Evolutionary conservation across 2,888 invertebrate species (phyloP), one percentile per base, ranked within the genome.

Genomic region (Rapana venosa): DNA sequence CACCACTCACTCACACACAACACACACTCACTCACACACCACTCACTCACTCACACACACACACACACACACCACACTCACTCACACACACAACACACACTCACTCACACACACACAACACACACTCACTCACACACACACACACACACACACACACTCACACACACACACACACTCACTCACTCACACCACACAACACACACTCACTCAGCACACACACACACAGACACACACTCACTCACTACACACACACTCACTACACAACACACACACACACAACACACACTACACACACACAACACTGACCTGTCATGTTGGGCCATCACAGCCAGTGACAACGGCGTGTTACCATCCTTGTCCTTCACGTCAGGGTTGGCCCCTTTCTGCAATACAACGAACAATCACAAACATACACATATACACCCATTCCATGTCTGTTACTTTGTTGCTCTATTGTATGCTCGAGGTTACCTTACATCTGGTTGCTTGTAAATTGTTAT

Each of bases 341-440:
- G 95, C 8, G 96, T 96, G 92, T 96, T 96, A 30, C 96, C 96
- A 91, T 94, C 92, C 32, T 93, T 93, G 90, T 96, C 96, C 86
- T 93, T 92, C 0, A 89, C 83, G 83, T 96, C 94, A 0, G 95
- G 87, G 58, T 93, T 92, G 77, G 92, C 92, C 17, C 92, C 92
- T 92, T 93, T 93, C 94, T 94, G 92, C 20, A 66, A 47, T 47
- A 47, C 47, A 47, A 47, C 47, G 8, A 47, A 47, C 47, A 47
- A 88, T 47, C 30, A 79, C 20, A 35, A 0, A 32, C 35, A 35
- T 11, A 32, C 79, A 30, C n/a, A 11, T n/a, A n/a, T 26, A n/a
- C 74, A 74, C 74, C 2, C 74, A n/a, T 22, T 5, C 17, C 8
- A 15, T 58, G n/a, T n/a, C n/a, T n/a, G n/a, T n/a, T n/a, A n/a